Base-by-base conservation (phyloP, 1,140 invertebrate species). In the Nasonia vitripennis region DNA sequence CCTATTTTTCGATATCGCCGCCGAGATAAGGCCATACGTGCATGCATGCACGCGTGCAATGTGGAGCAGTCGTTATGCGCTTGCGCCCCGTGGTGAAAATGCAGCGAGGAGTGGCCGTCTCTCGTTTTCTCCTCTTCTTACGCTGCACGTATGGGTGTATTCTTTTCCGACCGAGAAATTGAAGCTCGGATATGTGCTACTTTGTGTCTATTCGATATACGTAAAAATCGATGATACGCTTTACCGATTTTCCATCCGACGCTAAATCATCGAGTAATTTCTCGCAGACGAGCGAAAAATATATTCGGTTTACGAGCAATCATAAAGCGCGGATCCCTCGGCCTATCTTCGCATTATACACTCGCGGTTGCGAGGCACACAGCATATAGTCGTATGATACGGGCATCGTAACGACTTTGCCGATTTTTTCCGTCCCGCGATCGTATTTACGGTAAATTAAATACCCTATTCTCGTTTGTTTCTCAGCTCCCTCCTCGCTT, bases 1-100 rank as follows among this genome's bases (percentile, higher is more conserved):
- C 70, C 84, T 85, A 85, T 85, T 81, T 81, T 80, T 74, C 51
- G 71, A 81, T 81, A 81, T 81, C 55, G 75, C 55, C 55, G 31
- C 10, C 68, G 51, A 85, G 83, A 80, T 85, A 85, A 85, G 51
- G 2, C 27, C 20, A 73, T 68, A 62, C 78, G 62, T 67, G 14
- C n/a, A n/a, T 7, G 31, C 55, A n/a, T 67, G 78, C 31, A 67
- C 55, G 23, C 31, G 51, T 67, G 51, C 51, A 80, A 80, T 80
- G 78, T 80, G 62, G 78, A 80, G 78, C 78, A 78, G 41, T 55
- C 45, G 45, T 55, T 55, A 78, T 55, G 37, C 27, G 70, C 70
- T 73, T 73, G 70, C 55, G 55, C 73, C 34, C 27, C 73, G 73
- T 75, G 5, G 31, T 34, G 73, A 75, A 75, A 75, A 37, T 75